Conservation (phyloP, 2,888 invertebrate species). For the Parnassius smintheus region DNA sequence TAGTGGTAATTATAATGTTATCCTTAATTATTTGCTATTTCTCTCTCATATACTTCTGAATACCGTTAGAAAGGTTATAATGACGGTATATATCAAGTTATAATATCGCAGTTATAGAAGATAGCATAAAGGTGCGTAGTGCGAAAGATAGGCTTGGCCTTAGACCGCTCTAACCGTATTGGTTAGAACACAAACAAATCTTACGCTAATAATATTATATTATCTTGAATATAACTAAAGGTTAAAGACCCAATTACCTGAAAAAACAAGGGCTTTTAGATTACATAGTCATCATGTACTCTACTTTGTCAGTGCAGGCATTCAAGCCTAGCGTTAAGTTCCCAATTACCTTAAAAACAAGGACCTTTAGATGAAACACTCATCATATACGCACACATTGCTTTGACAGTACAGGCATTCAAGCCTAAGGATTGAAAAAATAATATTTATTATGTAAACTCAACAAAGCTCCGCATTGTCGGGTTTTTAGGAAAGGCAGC, state of each 20-base stretch:
- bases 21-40: too few relatives aligned
- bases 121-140: too few relatives aligned
- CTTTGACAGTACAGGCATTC: conserved; percentile 10
- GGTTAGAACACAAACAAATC: too few relatives aligned
- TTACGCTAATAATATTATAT: too few relatives aligned
- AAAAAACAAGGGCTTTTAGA: neutral
- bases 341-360: neutral
- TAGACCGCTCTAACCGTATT: too few relatives aligned
- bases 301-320: conserved; percentile 8
- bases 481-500: conserved; percentile 31
- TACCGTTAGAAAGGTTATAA: too few relatives aligned
- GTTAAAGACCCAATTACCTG: neutral
- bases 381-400: conserved; percentile 1
- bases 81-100: too few relatives aligned
- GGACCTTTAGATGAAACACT: neutral
- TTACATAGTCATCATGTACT: neutral
- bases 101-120: too few relatives aligned
- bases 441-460: conserved; percentile 37
- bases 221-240: neutral
- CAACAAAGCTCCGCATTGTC: conserved; percentile 33
- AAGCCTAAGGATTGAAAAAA: conserved; percentile 19
- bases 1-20: too few relatives aligned
- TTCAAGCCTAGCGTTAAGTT: conserved; percentile 2
- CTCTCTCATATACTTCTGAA: too few relatives aligned
- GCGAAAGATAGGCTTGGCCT: too few relatives aligned